Evolutionary conservation across 2,797 vertebrate genomes (phyloP).

Genomic region (Xenentodon cancila): DNA sequence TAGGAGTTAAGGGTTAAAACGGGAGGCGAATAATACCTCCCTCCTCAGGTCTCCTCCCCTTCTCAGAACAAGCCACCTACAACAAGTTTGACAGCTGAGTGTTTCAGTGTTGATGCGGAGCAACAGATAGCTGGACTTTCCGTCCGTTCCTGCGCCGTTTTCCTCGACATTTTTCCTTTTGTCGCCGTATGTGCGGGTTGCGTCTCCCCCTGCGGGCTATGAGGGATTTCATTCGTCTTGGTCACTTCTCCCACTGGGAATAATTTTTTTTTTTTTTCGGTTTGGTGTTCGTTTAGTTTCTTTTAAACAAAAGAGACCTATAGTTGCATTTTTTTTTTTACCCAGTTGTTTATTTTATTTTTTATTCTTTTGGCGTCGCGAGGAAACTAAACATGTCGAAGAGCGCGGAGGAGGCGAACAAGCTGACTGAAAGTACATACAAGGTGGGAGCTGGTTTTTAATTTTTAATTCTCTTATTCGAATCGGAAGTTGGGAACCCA

Average conservation of each 20-base stretch:
- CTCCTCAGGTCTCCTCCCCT: constrained; percentile 67
- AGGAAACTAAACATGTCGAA: constrained; percentile 85
- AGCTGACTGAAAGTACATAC: constrained; percentile 93
- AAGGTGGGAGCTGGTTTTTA: constrained; percentile 80
- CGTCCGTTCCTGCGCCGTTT: constrained; percentile 4
- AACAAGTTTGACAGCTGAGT: constrained; percentile 82
- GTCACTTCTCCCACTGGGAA: constrained; percentile 29
- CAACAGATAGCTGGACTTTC: constrained; percentile 20
- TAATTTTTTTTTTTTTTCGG: neutral
- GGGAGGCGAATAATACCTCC: constrained; percentile 14
- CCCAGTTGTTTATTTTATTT: neutral
- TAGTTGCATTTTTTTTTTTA: neutral
- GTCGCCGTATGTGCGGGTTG: neutral
- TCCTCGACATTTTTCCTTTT: neutral
- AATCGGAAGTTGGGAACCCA: constrained; percentile 35
- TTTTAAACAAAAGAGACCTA: neutral
- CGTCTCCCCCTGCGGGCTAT: constrained; percentile 55
- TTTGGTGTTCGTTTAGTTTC: constrained; percentile 4
- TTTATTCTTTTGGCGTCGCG: constrained; percentile 8
- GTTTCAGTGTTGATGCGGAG: constrained; percentile 13
- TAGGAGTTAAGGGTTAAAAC: constrained; percentile 25
- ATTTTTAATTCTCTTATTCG: neutral
- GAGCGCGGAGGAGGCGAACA: constrained; percentile 90
- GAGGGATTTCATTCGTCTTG: constrained; percentile 50
- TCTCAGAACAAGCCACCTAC: constrained; percentile 50